A percentile compares a stretch with the other conserved stretches of the same genome.
These are phyloP conservation scores for Dynastes maya DNA, from an alignment of 2,888 invertebrate species.

Conservation along the genomic window DNA sequence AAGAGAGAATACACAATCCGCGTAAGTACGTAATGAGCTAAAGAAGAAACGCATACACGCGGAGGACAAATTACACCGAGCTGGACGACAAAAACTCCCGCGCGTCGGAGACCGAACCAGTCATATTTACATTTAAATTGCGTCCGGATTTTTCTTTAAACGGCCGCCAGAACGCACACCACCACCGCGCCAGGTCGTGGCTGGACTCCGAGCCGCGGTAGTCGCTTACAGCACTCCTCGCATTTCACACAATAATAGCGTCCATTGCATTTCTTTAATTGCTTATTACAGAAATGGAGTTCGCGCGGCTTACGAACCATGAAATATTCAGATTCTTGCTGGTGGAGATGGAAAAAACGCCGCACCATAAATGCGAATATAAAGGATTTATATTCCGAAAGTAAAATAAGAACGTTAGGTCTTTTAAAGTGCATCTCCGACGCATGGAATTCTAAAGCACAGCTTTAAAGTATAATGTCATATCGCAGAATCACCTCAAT, in stretches of 20 bases:
- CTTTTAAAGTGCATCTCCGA: no score
- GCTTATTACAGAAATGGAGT: slow-evolving; percentile 13
- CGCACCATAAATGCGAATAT: no score
- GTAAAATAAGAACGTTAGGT: no score
- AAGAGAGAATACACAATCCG: no score
- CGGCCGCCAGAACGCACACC: neutral
- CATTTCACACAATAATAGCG: neutral
- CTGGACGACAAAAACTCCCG: slow-evolving; percentile 21
- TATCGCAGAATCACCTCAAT: no score
- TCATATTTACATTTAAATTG: slow-evolving; percentile 41
- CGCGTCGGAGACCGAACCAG: slow-evolving; percentile 16
- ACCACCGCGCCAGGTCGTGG: neutral
- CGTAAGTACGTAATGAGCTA: neutral
- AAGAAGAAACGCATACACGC: slow-evolving; percentile 6
- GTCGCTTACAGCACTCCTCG: neutral
- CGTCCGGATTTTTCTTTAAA: slow-evolving; percentile 33
- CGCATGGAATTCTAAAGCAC: no score
- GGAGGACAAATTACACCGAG: slow-evolving; percentile 3
- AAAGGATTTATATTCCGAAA: no score
- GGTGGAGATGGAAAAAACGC: no score
- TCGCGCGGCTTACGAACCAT: slow-evolving; percentile 23
- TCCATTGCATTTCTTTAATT: slow-evolving; percentile 13
- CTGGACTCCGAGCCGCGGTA: neutral
- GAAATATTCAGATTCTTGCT: slow-evolving; percentile 28
- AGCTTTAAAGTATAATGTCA: no score